Base-by-base conservation (phyloP, 2,888 invertebrate genomes). In the Lasioglossum marginatum region DNA sequence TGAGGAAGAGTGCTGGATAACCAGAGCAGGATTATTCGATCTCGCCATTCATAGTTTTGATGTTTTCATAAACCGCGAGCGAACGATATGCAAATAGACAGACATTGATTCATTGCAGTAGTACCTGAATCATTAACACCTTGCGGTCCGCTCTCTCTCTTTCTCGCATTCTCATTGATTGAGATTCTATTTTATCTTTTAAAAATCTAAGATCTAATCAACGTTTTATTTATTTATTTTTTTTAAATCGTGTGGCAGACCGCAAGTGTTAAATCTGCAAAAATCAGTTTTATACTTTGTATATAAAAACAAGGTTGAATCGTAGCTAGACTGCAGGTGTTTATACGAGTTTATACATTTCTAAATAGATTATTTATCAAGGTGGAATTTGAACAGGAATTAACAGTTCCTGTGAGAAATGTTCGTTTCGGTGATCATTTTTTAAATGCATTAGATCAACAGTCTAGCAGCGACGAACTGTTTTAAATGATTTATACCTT, bases 101-200 rank as follows among this genome's bases (percentile, higher is more conserved):
- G 16, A 16, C 63, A 90, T 91, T 91, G 89, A 87, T 91, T 92
- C 90, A 88, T 92, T 85, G 86, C 89, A 89, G 87, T 88, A 92
- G 91, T 91, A 91, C 91, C 91, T 91, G 91, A 91, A 91, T 88
- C 90, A 90, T 85, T 87, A 37, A 68, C 37, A 37, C 23, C 19
- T 68, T 37, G 68, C 23, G 37, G 68, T 68, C 68, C 37, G 37
- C 12, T 52, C 52, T 52, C 31, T 68, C 12, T 37, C 10, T 57
- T 6, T 8, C 23, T 12, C 1, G 4, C 34, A 10, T 68, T 37
- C 23, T 37, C 23, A 19, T 1, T 12, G 4, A 37, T 34, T 34
- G 12, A 37, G 68, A 34, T 16, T 23, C 19, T 34, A 16, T 31
- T 19, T 19, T 63, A 31, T 16, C 19, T 63, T 63, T 19, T 8